Evolutionary conservation across 2,888 invertebrate genomes (phyloP).

Genomic region (Neoitamus cyanurus): DNA sequence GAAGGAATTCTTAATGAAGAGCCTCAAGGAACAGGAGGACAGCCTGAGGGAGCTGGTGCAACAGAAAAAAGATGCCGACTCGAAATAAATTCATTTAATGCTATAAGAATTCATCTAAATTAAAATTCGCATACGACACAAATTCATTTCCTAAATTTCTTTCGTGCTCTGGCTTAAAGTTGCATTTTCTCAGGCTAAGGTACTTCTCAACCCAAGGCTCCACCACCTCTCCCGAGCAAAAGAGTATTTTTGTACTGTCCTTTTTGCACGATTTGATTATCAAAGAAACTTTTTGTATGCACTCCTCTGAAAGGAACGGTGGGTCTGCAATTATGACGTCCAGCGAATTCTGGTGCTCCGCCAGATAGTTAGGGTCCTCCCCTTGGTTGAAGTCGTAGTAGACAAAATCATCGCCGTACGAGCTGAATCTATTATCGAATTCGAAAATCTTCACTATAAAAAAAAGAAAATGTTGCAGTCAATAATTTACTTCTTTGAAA

Average conservation of each 20-base stretch:
- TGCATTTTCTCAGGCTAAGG: slow-evolving; percentile 73
- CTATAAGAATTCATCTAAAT: slow-evolving; percentile 69
- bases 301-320: slow-evolving; percentile 94
- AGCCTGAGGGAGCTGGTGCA: slow-evolving; percentile 83
- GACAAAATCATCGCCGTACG: slow-evolving; percentile 81
- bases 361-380: slow-evolving; percentile 72
- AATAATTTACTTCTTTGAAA: neutral
- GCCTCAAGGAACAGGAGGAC: slow-evolving; percentile 83
- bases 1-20: slow-evolving; percentile 79
- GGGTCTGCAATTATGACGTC: slow-evolving; percentile 94
- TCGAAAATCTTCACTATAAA: slow-evolving; percentile 81
- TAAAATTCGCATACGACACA: slow-evolving; percentile 89
- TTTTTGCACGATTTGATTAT: slow-evolving; percentile 81
- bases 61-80: slow-evolving; percentile 69
- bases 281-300: slow-evolving; percentile 82
- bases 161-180: slow-evolving; percentile 83
- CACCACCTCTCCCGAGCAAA: slow-evolving; percentile 90
- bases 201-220: slow-evolving; percentile 75
- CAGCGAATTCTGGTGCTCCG: slow-evolving; percentile 68
- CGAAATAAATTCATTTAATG: slow-evolving; percentile 45
- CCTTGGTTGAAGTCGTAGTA: slow-evolving; percentile 92
- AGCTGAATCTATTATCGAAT: slow-evolving; percentile 85
- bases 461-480: neutral
- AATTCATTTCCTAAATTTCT: slow-evolving; percentile 95
- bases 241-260: slow-evolving; percentile 59